Base-by-base conservation (phyloP, 1,140 invertebrate genomes). In the Branchinecta lindahli region DNA sequence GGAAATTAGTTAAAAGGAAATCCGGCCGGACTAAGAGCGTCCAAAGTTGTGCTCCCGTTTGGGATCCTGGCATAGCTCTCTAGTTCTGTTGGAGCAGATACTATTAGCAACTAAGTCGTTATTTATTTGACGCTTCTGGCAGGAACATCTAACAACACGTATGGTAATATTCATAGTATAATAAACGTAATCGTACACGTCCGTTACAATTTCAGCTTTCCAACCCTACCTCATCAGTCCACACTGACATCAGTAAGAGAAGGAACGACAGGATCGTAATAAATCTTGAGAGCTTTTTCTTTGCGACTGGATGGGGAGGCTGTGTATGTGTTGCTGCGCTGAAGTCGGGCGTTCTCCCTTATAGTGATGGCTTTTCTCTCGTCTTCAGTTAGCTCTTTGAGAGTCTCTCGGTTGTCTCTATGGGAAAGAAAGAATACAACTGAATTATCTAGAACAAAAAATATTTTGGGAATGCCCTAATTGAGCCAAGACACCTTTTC, bases 281-380 rank as follows among this genome's bases (percentile, higher is more conserved):
- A 87, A 74, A 90, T 90, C 79, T 88, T 89, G 45, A 90, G 80
- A 6, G 84, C 86, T 74, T 83, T 82, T 78, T 90, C 88, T 74
- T 84, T 85, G 70, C 86, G 79, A 71, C 82, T 83, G 66, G 78
- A 82, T 77, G 78, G 79, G 47, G 78, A 80, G 69, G 80, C 81
- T 67, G 77, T 77, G 18, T 61, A 61, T 69, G 76, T 77, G 71
- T 79, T 78, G 67, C 77, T 73, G 1, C 8, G 12, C 15, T 70
- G 45, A 72, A 73, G 75, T 44, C 80, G 79, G 33, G 77, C 76
- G 77, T 84, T 86, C 76, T 87, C 86, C 75, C 81, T 83, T 71
- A 80, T 79, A 68, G 77, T 78, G 44, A 88, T 80, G 75, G 86
- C 84, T 70, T 83, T 83, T 61, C 80, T 81, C 75, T 87, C 86